Evolutionary conservation across 1,140 invertebrate genomes (phyloP), one percentile per base, ranked within the genome.

Genomic region (Drosophila pallidifrons): DNA sequence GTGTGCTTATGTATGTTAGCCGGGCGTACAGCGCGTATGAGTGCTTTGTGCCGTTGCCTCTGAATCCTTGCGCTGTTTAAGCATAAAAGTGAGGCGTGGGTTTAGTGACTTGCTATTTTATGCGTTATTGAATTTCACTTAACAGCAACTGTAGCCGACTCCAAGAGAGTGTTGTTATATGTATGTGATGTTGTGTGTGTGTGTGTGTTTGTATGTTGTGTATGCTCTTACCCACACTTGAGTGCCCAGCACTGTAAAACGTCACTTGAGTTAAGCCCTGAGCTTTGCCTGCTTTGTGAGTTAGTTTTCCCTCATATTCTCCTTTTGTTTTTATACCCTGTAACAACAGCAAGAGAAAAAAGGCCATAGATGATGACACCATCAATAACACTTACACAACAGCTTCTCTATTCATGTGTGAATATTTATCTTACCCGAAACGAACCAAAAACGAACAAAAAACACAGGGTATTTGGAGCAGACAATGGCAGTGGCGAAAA

Each of bases 81-180:
- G 20, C 64, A 32, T 68, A 47, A 58, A 25, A 28, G 25, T 54
- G 13, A 64, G 41, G 49, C 49, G 32, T 52, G 46, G 69, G 43
- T 71, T 65, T 67, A 78, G 70, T 71, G 85, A 68, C 75, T 68
- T 81, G 65, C 75, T 70, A 81, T 89, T 83, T 88, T 89, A 89
- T 89, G 83, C 85, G 81, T 88, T 89, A 88, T 88, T 89, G 85
- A 88, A 88, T 89, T 89, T 90, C 70, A 88, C 86, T 88, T 88
- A 89, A 85, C 80, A 71, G 64, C 77, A 89, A 85, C 70, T 72
- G 73, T 16, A 58, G 38, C 58, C 32, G 46, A 45, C 35, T 63
- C 28, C 25, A 8, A 32, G 6, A 41, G 51, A n/a, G 28, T 52
- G 35, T 64, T 25, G 3, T 25, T 51, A 49, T 63, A 35, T 20